Evolutionary conservation across 2,888 invertebrate species (phyloP), one percentile per base, ranked within the genome.

Genomic region (Pachydiplax longipennis): DNA sequence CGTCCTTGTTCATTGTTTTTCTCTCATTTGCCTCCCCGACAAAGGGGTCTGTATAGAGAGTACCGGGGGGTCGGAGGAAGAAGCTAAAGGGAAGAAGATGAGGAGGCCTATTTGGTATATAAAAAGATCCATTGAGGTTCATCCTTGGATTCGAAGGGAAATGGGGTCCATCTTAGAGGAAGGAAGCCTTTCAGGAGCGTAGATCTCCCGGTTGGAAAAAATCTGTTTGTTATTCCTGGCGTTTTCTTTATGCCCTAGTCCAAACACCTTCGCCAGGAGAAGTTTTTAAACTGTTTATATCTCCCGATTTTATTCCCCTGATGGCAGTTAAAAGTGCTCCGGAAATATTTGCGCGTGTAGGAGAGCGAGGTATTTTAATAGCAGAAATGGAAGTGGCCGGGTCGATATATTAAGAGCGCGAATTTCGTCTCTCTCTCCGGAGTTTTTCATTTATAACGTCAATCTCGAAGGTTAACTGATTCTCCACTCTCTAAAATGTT

Each of bases 1-100:
- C 37, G 83, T 48, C 65, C 37, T 87, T 40, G 40, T 35, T 18
- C 58, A 58, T 58, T 83, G 83, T 83, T 83, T 83, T 83, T 83
- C 53, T 35, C 83, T 83, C 83, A 82, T 82, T 82, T 82, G 82
- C 53, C 31, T 53, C 53, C 1, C 73, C 73, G 73, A 73, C 73
- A 73, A 73, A 73, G 73, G 73, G 31, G 25, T 31, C 73, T 12
- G 65, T 65, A 12, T 25, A 65, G 25, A 12, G 25, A 25, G 31
- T n/a, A 15, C 6, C 0, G 31, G n/a, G 73, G 1, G 31, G n/a
- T 12, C 12, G 8, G 65, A 18, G 65, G 8, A 25, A 25, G 22
- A 65, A n/a, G 65, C 25, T 6, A 1, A 25, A 15, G 31, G 73
- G 73, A 31, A 73, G 73, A 31, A 3, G 73, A 73, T 73, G n/a